phyloP scores from a whole-genome alignment of 1,140 invertebrate genomes.

The Ceratosolen fusciceps region DNA sequence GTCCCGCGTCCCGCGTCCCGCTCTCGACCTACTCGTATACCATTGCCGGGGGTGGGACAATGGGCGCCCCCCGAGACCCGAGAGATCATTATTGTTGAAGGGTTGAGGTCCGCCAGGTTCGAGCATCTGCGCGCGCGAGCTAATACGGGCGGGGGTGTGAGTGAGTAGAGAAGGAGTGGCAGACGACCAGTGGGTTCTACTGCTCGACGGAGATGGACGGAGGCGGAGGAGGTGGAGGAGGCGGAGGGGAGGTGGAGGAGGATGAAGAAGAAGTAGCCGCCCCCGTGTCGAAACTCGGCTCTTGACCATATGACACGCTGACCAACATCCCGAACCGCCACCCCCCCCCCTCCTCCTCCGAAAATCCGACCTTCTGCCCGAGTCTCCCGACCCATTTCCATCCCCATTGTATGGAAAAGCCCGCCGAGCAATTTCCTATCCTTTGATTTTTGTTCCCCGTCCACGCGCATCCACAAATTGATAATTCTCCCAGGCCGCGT shows the following conservation, averaged over 20 bases:
- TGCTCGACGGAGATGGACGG: too few relatives aligned
- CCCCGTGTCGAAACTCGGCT: constrained; percentile 59
- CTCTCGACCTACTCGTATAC: neutral
- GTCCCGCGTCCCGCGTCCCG: too few relatives aligned
- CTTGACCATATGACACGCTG: constrained; percentile 73
- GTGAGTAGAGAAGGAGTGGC: too few relatives aligned
- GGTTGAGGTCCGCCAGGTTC: constrained; percentile 62
- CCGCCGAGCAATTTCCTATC: too few relatives aligned
- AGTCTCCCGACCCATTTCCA: neutral
- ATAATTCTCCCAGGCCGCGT: too few relatives aligned
- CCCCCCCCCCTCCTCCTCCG: neutral
- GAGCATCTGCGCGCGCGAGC: constrained; percentile 59
- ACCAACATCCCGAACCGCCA: constrained; percentile 67
- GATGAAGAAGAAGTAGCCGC: constrained; percentile 48
- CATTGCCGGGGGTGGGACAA: constrained; percentile 50
- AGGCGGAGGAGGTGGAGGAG: too few relatives aligned
- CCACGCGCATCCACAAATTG: too few relatives aligned
- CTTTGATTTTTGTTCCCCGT: too few relatives aligned
- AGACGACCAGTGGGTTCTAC: too few relatives aligned
- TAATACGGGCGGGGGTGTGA: too few relatives aligned
- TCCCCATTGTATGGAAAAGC: neutral
- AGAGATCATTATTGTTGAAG: constrained; percentile 68
- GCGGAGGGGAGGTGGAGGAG: neutral
- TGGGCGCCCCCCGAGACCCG: constrained; percentile 61
- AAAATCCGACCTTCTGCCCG: neutral